Evolutionary conservation across 2,888 invertebrate species (phyloP), one percentile per base, ranked within the genome.

Genomic region (Drosophila niveifrons): DNA sequence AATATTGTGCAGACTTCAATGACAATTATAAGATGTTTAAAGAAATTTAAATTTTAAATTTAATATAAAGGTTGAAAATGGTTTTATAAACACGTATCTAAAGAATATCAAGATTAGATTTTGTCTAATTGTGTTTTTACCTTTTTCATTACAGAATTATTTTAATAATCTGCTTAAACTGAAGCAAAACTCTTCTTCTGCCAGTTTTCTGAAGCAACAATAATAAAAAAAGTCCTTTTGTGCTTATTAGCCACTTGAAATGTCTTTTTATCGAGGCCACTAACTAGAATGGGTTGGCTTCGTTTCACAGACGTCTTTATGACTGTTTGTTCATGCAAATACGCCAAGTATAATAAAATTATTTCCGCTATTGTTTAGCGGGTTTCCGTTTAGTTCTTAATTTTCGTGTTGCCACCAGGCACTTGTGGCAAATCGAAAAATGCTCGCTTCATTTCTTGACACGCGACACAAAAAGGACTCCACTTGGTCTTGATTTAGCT

Each of bases 241-340:
- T 47, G 31, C 76, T 75, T 62, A 80, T 84, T 84, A 80, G 72
- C 78, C 78, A 82, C 76, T 75, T 63, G 31, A 56, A 80, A 75
- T 70, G 74, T 52, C 66, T 58, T 69, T 51, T 69, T 72, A 70
- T 74, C 70, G 59, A 61, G 82, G 81, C 77, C 78, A 72, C 52
- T 53, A 44, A 75, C 44, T 51, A 34, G 55, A 68, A 43, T 65
- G 67, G 68, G 48, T 74, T 69, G 50, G 47, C 48, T 59, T 62
- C 70, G 52, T 64, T 67, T 56, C 64, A 61, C 53, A 66, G 80
- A 70, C 75, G 74, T 77, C 78, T 82, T 87, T 80, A 83, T 83
- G 82, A 69, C 61, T 74, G 72, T 79, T 87, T 85, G 77, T 66
- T 85, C 66, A 85, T 88, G 85, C 72, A 85, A 85, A 85, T 87